Evolutionary conservation across 2,113 vertebrate species (phyloP).

Genomic region (Oreochromis niloticus): DNA sequence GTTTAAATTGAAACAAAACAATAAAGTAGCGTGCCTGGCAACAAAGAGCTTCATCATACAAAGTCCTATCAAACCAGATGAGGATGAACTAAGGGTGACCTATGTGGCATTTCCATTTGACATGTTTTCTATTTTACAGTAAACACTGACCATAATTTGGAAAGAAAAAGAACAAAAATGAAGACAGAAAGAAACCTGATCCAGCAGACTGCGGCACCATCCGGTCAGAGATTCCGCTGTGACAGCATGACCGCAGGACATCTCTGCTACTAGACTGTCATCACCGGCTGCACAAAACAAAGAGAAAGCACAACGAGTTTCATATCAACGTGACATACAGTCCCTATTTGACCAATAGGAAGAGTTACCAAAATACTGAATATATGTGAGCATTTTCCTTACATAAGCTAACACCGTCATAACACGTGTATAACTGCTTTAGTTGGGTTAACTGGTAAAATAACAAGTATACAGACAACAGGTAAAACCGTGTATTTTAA

Average conservation of each 20-base stretch:
- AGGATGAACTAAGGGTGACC: neutral
- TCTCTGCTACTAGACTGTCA: constrained; percentile 52
- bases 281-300: constrained; percentile 44
- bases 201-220: constrained; percentile 68
- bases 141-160: fast-evolving
- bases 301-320: neutral
- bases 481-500: neutral
- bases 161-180: fast-evolving
- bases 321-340: neutral
- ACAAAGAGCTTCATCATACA: neutral
- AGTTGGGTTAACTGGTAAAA: neutral
- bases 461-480: fast-evolving
- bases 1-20: neutral
- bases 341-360: too few species aligned
- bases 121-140: fast-evolving
- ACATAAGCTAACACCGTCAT: fast-evolving
- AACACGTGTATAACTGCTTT: fast-evolving
- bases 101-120: fast-evolving
- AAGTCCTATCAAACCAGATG: neutral
- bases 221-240: constrained; percentile 67
- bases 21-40: neutral
- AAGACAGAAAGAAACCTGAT: constrained; percentile 39
- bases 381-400: neutral
- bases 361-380: fast-evolving
- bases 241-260: constrained; percentile 74